Percentiles rank a stretch among this genome's conserved stretches.
phyloP scores from a whole-genome alignment of 2,113 vertebrate genomes.

The Alaudala cheleensis region DNA sequence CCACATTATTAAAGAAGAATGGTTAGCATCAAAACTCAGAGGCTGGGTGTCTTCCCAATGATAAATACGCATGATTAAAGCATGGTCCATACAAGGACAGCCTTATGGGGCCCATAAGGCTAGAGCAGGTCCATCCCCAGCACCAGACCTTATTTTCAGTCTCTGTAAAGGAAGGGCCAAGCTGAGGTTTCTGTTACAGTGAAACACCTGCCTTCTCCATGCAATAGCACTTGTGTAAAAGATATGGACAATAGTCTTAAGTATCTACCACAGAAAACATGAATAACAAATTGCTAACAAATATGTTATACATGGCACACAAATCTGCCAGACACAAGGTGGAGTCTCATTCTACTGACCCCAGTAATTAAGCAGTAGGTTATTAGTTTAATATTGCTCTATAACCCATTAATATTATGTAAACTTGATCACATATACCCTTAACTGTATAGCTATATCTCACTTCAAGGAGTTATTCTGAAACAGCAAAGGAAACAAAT shows the following conservation, averaged over 20 bases:
- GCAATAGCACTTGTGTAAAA: not conserved
- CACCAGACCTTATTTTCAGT: not conserved
- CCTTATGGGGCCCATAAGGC: not conserved
- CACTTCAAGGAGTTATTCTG: not conserved
- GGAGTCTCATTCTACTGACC: not conserved
- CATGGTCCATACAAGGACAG: not conserved
- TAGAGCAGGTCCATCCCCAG: not conserved
- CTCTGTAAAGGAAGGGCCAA: not conserved
- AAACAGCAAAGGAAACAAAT: not conserved
- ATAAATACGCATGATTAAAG: not conserved
- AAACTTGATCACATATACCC: not conserved
- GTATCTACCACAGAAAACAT: not conserved
- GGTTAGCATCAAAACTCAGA: not conserved
- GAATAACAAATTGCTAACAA: not conserved
- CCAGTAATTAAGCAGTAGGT: not conserved
- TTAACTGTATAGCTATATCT: not conserved
- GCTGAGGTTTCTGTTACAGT: not conserved
- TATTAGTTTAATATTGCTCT: not conserved
- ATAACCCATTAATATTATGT: not conserved
- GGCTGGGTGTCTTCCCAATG: not conserved
- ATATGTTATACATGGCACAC: not conserved
- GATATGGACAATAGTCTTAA: not conserved
- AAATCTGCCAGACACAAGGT: rapidly evolving
- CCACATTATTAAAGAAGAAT: not conserved
- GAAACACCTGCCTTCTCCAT: not conserved